Evolutionary conservation across 1,140 invertebrate genomes (phyloP), one percentile per base, ranked within the genome.

Genomic region (Drosophila tani): DNA sequence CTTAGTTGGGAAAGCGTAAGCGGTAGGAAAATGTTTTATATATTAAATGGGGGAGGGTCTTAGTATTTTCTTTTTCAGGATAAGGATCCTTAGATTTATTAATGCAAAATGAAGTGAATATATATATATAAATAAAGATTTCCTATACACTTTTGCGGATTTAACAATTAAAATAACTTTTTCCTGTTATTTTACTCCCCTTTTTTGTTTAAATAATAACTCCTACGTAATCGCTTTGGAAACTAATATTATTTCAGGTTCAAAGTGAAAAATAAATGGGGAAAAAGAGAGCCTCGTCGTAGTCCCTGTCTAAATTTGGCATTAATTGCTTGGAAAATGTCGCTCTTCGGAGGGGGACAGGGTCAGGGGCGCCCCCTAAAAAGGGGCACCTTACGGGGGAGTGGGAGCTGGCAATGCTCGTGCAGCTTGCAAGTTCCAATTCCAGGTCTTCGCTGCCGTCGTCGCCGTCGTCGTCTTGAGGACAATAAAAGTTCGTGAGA

Each of bases 401-500:
- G 29, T 14, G 35, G 58, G 9, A 12, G 43, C 32, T 32, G 43
- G 40, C 58, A 49, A 19, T 73, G 70, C 67, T 73, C 68, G 70
- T 73, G 70, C 70, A 74, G 69, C 7, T 64, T 62, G 15, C 40
- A 70, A 58, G 50, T 65, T 45, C 41, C 40, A 76, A 46, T 46
- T 71, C 50, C 47, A 66, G 14, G 69, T 50, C 46, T 35, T 17
- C 17, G 40, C 21, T 58, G 43, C 35, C 45, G 15, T 14, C 29
- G 32, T 64, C 47, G 60, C 43, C 67, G 40, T 27, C 43, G 67
- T 59, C 65, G 35, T 63, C 58, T 50, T 59, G 79, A 88, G 79
- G 82, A 80, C 79, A 90, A 91, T 91, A 90, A 82, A 85, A 91
- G 86, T 91, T 91, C 86, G 86, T 91, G 86, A 91, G 86, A 91